Base-by-base conservation (phyloP, 1,140 invertebrate species). In the Druon quercuslanigerum region DNA sequence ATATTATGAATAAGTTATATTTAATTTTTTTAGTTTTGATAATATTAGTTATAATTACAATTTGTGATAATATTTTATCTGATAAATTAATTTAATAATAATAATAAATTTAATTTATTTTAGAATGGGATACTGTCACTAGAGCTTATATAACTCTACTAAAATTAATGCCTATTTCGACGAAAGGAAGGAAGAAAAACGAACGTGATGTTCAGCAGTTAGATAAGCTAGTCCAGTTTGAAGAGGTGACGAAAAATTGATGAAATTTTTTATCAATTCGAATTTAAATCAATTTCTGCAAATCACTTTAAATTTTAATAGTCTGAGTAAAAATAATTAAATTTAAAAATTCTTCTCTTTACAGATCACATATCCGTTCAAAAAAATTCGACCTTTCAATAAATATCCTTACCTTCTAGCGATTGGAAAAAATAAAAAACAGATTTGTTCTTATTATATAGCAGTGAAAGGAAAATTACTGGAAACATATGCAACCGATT, bases 101-200 rank as follows among this genome's bases (percentile, higher is more conserved):
- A 3, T 25, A 25, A 25, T 71, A 33, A 14, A 19, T 17, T 12
- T 50, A 71, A 71, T 74, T 33, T 33, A 33, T 74, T 73, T 51
- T 13, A 76, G 78, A 79, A 16, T 79, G 78, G 78, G 78, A 79
- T 14, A 66, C 60, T 9, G 71, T 72, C 3, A 74, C 73, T 6
- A 75, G 60, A 33, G 74, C 78, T 13, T 70, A 74, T 40, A 79
- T 79, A 13, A 70, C 78, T 11, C 52, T 79, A 14, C 25, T 76
- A 19, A 76, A 76, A 50, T 74, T 79, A 57, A 51, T 79, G n/a
- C 78, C 78, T 33, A 57, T 72, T 8, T 51, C 78, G 16, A 60
- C 73, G 1, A 79, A 79, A 73, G 78, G 71, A 40, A 73, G 51
- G 11, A 50, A 54, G 17, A 76, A 76, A 40, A 71, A 70, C 51